A percentile compares a stretch with the other conserved stretches of the same genome.
Evolutionary conservation across 2,797 vertebrate species (phyloP).

Genomic region (Oophaga sylvatica): DNA sequence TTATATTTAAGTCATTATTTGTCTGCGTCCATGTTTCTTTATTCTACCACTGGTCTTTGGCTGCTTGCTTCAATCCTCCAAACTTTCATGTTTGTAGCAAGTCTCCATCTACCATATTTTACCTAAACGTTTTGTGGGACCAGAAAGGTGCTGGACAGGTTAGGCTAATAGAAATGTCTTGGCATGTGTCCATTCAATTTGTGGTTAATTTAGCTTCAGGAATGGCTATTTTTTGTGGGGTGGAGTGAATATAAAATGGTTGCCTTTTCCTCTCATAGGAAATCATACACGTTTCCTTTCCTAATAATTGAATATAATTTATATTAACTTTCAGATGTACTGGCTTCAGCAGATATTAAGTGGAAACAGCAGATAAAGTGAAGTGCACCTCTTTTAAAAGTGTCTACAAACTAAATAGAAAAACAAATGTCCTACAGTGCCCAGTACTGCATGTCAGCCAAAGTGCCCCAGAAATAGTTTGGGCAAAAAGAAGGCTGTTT

Average conservation of each 20-base stretch:
- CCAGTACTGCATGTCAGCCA: background rate
- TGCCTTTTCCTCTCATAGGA: constrained; percentile 46
- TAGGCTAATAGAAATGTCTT: constrained; percentile 29
- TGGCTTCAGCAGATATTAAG: background rate
- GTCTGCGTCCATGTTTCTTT: background rate
- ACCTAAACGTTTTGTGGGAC: constrained; percentile 17
- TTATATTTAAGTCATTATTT: too few relatives aligned
- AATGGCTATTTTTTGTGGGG: constrained; percentile 15
- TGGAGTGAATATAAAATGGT: constrained; percentile 48
- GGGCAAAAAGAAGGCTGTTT: too few relatives aligned
- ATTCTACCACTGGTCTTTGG: background rate
- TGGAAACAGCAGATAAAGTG: background rate
- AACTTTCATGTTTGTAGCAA: constrained; percentile 20
- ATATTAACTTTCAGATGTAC: background rate
- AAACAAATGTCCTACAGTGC: too few relatives aligned
- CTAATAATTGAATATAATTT: constrained; percentile 37
- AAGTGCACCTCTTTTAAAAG: background rate
- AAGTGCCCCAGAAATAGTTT: too few relatives aligned
- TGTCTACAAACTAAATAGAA: too few relatives aligned
- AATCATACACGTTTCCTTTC: constrained; percentile 42
- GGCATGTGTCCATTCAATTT: constrained; percentile 37
- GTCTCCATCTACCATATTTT: background rate
- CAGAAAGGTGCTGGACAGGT: background rate
- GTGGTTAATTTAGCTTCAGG: background rate
- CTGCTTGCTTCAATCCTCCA: background rate